These are phyloP conservation scores for Melieria omissa DNA, from an alignment of 2,888 invertebrate species.

Conservation along the genomic window DNA sequence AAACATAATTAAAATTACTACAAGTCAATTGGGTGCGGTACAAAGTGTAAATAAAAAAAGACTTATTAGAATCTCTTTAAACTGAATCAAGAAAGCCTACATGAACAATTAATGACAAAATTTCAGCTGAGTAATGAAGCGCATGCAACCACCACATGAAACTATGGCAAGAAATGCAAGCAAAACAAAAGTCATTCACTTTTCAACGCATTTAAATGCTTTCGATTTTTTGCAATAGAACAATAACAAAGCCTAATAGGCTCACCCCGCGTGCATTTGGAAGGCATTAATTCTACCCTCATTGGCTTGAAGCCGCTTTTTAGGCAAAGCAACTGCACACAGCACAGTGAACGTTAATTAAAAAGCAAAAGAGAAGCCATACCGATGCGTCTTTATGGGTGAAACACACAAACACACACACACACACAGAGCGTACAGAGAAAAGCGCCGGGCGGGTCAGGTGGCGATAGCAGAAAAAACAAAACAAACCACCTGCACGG, in stretches of 20 bases:
- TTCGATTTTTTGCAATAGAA: neutral
- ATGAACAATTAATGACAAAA: neutral
- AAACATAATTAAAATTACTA: no score
- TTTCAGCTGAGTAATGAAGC: neutral
- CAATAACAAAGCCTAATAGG: neutral
- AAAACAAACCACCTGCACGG: neutral
- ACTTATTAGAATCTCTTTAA: no score
- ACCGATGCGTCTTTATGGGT: neutral
- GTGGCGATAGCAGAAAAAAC: neutral
- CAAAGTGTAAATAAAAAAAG: no score
- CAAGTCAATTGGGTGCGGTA: no score
- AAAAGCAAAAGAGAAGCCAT: neutral
- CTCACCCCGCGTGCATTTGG: neutral
- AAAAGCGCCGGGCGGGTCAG: neutral
- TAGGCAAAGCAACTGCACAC: neutral
- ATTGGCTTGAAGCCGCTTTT: slow-evolving; percentile 17
- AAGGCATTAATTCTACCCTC: slow-evolving; percentile 32
- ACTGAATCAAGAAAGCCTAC: no score
- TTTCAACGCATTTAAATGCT: no score
- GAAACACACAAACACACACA: no score
- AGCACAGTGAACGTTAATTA: neutral
- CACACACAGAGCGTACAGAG: neutral
- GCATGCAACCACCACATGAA: neutral
- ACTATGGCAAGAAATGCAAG: neutral
- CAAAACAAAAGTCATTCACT: neutral